phyloP scores from a whole-genome alignment of 2,797 vertebrate species.

The Forpus xanthops region DNA sequence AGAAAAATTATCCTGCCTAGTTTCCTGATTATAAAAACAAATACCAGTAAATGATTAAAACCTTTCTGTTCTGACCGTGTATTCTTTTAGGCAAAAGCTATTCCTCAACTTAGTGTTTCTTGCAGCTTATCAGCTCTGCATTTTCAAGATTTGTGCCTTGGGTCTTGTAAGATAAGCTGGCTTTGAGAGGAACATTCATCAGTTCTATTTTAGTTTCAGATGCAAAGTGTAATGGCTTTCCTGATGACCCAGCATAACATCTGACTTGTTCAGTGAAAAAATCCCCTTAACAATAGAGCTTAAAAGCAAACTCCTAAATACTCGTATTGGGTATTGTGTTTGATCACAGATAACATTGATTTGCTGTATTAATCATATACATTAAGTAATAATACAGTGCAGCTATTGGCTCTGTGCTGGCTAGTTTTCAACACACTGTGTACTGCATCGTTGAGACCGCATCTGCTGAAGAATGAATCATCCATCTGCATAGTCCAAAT shows the following conservation, averaged over 20 bases:
- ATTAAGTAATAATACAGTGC: slow-evolving; percentile 12
- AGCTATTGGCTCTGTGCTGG: slow-evolving; percentile 18
- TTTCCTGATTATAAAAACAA: background rate
- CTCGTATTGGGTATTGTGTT: background rate
- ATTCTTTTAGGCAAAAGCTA: background rate
- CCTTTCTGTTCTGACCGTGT: background rate
- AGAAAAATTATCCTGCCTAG: background rate
- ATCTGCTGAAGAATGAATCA: slow-evolving; percentile 13
- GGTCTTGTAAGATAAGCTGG: background rate
- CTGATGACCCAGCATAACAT: background rate
- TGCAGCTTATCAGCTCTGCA: background rate
- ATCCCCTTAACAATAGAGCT: background rate
- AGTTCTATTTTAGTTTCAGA: background rate
- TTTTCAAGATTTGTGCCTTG: background rate
- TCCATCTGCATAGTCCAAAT: slow-evolving; percentile 21
- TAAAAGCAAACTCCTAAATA: background rate
- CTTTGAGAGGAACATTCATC: background rate
- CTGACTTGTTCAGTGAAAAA: background rate
- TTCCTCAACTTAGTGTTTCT: background rate
- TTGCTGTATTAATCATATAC: slow-evolving; percentile 1
- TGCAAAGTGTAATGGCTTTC: background rate
- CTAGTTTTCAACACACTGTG: slow-evolving; percentile 31
- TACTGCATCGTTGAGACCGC: background rate
- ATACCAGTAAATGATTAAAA: background rate
- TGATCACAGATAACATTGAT: slow-evolving; percentile 14